Conservation (phyloP, 2,113 vertebrate species). For the Kryptolebias marmoratus region DNA sequence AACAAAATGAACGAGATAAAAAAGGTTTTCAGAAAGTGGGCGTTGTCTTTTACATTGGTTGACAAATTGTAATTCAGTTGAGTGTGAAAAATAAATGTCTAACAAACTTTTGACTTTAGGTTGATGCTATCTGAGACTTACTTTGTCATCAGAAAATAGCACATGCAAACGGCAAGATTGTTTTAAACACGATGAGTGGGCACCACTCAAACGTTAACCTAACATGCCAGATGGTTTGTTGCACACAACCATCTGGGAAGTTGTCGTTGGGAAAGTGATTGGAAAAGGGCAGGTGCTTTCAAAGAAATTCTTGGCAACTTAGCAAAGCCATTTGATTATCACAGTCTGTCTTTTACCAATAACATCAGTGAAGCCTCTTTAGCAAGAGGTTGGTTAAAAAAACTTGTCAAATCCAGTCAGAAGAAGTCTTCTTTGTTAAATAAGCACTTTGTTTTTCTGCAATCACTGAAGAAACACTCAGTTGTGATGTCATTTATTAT, state of each 20-base stretch:
- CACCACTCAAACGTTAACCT: neutral
- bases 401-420: neutral
- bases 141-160: neutral
- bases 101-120: neutral
- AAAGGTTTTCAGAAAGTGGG: too few relatives aligned
- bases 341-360: neutral
- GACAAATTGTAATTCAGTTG: too few relatives aligned
- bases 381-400: neutral
- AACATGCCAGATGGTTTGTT: slow-evolving; percentile 1
- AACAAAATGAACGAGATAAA: too few relatives aligned
- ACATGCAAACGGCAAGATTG: neutral
- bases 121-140: neutral
- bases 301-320: slow-evolving; percentile 9
- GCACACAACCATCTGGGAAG: slow-evolving; percentile 18
- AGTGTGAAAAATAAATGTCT: too few relatives aligned
- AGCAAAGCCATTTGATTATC: neutral
- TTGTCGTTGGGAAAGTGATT: neutral
- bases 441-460: neutral
- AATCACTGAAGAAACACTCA: neutral
- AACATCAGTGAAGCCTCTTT: slow-evolving; percentile 2
- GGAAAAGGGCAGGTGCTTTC: slow-evolving; percentile 14
- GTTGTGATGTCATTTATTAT: neutral
- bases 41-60: too few relatives aligned
- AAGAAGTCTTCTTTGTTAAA: neutral
- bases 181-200: neutral